Evolutionary conservation across 1,140 invertebrate genomes (phyloP), one percentile per base, ranked within the genome.

Genomic region (Oreohelix idahoensis): DNA sequence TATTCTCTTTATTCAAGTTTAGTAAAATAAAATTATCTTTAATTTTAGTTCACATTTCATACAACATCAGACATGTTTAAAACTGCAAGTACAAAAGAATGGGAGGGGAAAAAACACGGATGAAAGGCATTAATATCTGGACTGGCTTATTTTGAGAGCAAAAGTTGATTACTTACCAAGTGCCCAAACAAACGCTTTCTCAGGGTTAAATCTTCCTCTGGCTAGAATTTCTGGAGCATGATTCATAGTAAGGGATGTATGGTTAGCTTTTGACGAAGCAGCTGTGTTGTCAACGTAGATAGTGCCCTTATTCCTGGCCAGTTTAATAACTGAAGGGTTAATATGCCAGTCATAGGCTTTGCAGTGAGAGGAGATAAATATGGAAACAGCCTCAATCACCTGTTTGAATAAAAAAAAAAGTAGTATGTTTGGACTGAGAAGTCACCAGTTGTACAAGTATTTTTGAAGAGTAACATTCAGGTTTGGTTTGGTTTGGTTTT

Each of bases 211-310:
- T 58, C 87, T 83, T 35, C 84, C 66, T 20, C 79, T 63, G 0
- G 74, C 79, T 26, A 89, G 39, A 45, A 88, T 85, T 45, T 89
- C 88, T 15, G 88, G 88, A 17, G 88, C 87, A 45, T 88, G 86
- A 75, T 89, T 88, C 2, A 88, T 80, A 11, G 84, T 80, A 13
- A 49, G 58, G 23, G 76, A 69, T 29, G 70, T 74, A 26, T 66
- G 63, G 63, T 66, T 66, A 66, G n/a, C n/a, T 32, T 66, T 66
- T 4, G 63, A 29, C n/a, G 1, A 66, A 17, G n/a, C 63, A 8
- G 29, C 29, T 8, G 63, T 66, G 63, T 26, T 39, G 20, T 45
- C 32, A 13, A 69, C 39, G 36, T 29, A 83, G 66, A 70, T 38
- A 35, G 66, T 20, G 1, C 45, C 42, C 36, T 76, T 29, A 42